These are phyloP conservation scores for Papilio glaucus DNA, from an alignment of 1,140 invertebrate genomes.

Conservation along the genomic window DNA sequence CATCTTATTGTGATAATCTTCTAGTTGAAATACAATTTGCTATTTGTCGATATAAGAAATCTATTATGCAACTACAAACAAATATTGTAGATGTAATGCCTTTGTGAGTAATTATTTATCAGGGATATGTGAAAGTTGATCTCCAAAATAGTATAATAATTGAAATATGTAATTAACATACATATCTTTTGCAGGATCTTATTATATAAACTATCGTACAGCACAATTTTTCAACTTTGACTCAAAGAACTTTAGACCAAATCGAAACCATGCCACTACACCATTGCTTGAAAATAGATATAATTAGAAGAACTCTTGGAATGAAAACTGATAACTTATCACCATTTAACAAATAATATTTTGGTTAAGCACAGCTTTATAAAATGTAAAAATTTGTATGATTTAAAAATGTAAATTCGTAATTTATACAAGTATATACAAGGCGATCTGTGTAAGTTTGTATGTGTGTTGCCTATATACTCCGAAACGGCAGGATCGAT, in stretches of 20 bases:
- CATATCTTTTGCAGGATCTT: not conserved
- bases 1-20: conserved; percentile 8
- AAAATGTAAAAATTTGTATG: too few species aligned
- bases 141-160: not conserved
- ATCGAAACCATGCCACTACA: not conserved
- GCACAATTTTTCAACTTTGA: not conserved
- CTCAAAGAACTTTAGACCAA: conserved; percentile 10
- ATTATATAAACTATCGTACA: not conserved
- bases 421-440: too few species aligned
- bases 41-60: conserved; percentile 14
- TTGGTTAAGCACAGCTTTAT: too few species aligned
- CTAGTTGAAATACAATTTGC: conserved; percentile 13
- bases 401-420: too few species aligned
- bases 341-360: too few species aligned
- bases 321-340: too few species aligned
- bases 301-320: too few species aligned
- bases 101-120: conserved; percentile 4
- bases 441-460: too few species aligned
- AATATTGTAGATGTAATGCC: conserved; percentile 6
- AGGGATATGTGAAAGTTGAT: not conserved
- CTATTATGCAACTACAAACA: not conserved
- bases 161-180: not conserved
- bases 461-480: too few species aligned
- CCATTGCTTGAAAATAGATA: not conserved
- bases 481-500: too few species aligned